A percentile compares a stretch with the other conserved stretches of the same genome.
phyloP scores from a whole-genome alignment of 1,140 invertebrate species.

The Trachelipus rathkii region DNA sequence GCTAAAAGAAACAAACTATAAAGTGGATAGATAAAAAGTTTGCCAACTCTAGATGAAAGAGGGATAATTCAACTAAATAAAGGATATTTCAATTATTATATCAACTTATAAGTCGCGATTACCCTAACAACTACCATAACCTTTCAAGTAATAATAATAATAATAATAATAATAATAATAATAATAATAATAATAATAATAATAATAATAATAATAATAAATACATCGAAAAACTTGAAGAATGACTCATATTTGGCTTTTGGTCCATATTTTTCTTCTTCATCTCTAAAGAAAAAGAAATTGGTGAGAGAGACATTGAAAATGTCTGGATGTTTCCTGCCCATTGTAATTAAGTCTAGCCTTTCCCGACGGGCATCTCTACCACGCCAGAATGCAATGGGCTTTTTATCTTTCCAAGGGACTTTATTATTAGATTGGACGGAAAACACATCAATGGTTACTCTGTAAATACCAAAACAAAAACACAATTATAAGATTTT shows the following conservation, averaged over 20 bases:
- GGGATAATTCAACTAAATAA: too few relatives aligned
- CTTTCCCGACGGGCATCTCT: constrained; percentile 80
- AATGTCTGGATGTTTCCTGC: constrained; percentile 69
- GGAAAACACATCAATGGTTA: constrained; percentile 82
- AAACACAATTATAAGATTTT: constrained; percentile 44
- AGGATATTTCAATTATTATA: too few relatives aligned
- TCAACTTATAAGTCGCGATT: too few relatives aligned
- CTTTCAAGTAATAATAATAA: too few relatives aligned
- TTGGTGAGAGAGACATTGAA: constrained; percentile 91
- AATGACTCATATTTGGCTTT: constrained; percentile 79
- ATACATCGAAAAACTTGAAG: constrained; percentile 91
- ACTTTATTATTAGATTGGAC: constrained; percentile 72
- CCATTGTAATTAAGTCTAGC: constrained; percentile 75
- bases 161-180: too few relatives aligned
- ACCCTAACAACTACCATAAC: too few relatives aligned
- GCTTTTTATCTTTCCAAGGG: constrained; percentile 68
- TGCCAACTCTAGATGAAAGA: too few relatives aligned
- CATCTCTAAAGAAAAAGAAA: constrained; percentile 90
- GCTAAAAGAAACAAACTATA: too few relatives aligned
- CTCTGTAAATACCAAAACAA: constrained; percentile 55
- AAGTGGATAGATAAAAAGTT: too few relatives aligned
- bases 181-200: too few relatives aligned
- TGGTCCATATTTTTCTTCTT: constrained; percentile 79
- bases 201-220: too few relatives aligned
- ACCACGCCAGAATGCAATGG: constrained; percentile 84